These are phyloP conservation scores for Lithophane semibrunnea DNA, from an alignment of 2,888 invertebrate species.

Conservation along the genomic window DNA sequence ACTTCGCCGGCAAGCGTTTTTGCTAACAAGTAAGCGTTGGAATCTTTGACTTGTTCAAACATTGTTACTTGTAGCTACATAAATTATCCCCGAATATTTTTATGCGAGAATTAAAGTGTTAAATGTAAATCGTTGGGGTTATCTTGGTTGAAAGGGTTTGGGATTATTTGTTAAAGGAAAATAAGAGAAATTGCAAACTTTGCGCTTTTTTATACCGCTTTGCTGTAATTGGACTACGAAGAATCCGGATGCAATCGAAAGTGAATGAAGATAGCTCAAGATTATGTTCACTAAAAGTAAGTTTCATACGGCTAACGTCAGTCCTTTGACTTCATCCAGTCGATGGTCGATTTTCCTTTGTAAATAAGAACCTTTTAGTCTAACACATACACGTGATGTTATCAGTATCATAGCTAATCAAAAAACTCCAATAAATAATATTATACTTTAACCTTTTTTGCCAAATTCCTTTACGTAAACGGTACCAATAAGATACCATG, in stretches of 20 bases:
- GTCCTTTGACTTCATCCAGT: background rate
- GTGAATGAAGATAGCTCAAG: background rate
- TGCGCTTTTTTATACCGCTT: background rate
- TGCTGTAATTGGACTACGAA: background rate
- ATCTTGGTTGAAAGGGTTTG: conserved; percentile 15
- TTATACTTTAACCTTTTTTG: background rate
- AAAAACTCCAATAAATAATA: conserved; percentile 8
- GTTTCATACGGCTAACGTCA: background rate
- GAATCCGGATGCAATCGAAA: background rate
- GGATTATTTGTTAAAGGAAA: conserved; percentile 9
- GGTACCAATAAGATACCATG: conserved; percentile 28
- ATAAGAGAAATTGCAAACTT: background rate
- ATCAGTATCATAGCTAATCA: background rate
- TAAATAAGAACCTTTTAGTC: background rate
- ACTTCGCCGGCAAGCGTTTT: conserved; percentile 70
- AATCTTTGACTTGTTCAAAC: conserved; percentile 57
- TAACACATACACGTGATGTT: background rate
- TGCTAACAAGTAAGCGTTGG: conserved; percentile 66
- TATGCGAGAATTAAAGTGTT: conserved; percentile 27
- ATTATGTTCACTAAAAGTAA: background rate
- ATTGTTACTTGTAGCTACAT: conserved; percentile 54
- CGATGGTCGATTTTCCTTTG: background rate
- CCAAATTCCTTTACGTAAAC: background rate
- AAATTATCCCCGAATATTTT: conserved; percentile 47
- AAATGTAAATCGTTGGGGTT: conserved; percentile 18